Evolutionary conservation across 2,113 vertebrate species (phyloP).

Genomic region (Carlito syrichta): DNA sequence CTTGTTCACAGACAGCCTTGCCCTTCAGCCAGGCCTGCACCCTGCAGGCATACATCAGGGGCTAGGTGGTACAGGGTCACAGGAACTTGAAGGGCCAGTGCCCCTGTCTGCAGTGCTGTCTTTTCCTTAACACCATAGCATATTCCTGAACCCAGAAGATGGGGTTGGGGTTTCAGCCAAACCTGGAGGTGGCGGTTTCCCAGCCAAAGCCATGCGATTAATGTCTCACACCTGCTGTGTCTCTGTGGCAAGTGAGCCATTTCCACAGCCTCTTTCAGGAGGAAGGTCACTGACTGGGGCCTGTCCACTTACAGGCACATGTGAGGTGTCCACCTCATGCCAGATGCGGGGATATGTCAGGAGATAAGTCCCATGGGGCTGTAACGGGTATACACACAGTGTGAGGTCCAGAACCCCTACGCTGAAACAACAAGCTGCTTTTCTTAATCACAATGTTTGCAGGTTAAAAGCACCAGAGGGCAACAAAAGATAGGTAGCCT

Average conservation of each 20-base stretch:
- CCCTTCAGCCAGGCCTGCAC: too few relatives aligned
- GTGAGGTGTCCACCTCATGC: neutral
- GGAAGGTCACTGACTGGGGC: too few relatives aligned
- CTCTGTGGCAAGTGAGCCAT: too few relatives aligned
- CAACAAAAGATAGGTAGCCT: neutral
- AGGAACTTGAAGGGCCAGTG: too few relatives aligned
- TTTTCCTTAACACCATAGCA: rapidly evolving
- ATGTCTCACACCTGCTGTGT: neutral
- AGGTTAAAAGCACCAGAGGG: too few relatives aligned
- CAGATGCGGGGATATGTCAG: rapidly evolving
- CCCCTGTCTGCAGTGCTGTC: rapidly evolving
- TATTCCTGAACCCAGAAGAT: rapidly evolving
- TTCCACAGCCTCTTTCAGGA: neutral
- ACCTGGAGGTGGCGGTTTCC: rapidly evolving
- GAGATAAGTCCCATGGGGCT: rapidly evolving
- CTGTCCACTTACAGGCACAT: rapidly evolving
- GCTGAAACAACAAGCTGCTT: neutral
- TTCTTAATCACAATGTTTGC: too few relatives aligned
- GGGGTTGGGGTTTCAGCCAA: neutral
- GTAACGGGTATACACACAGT: neutral
- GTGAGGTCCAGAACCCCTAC: neutral
- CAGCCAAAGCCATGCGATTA: neutral
- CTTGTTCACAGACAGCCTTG: neutral
- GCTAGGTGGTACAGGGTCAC: rapidly evolving
- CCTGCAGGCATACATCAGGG: rapidly evolving